Conservation (phyloP, 2,797 vertebrate species). For the Syngnathus acus region DNA sequence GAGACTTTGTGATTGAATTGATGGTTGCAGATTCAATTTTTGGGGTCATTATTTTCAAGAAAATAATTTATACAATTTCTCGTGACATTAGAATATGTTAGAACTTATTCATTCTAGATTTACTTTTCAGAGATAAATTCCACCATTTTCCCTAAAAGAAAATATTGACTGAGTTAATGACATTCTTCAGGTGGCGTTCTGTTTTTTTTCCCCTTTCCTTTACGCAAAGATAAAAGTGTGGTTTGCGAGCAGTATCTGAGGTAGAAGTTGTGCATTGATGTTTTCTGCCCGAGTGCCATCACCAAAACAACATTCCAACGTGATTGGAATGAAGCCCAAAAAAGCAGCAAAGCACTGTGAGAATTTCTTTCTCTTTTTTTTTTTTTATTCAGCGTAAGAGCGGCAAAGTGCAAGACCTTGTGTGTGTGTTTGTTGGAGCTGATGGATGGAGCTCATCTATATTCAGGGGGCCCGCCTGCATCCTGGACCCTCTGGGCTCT, state of each 20-base stretch:
- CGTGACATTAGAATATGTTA: no score
- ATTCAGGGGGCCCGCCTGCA: slow-evolving; percentile 35
- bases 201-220: not conserved
- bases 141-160: no score
- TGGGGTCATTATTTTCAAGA: no score
- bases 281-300: slow-evolving; percentile 33
- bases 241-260: not conserved
- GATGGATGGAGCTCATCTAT: slow-evolving; percentile 51
- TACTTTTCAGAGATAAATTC: no score
- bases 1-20: no score
- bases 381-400: not conserved
- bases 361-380: slow-evolving; percentile 5
- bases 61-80: no score
- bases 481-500: slow-evolving; percentile 21
- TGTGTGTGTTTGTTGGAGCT: slow-evolving; percentile 16
- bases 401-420: slow-evolving; percentile 36
- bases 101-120: no score
- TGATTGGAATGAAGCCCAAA: not conserved
- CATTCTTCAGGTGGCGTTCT: not conserved
- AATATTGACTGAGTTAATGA: not conserved
- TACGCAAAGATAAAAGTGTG: not conserved
- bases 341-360: slow-evolving; percentile 29
- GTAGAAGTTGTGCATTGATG: slow-evolving; percentile 12
- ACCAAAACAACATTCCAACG: slow-evolving; percentile 9
- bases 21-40: no score